Conservation (phyloP, 2,797 vertebrate genomes). For the Tauraco hartlaubi region DNA sequence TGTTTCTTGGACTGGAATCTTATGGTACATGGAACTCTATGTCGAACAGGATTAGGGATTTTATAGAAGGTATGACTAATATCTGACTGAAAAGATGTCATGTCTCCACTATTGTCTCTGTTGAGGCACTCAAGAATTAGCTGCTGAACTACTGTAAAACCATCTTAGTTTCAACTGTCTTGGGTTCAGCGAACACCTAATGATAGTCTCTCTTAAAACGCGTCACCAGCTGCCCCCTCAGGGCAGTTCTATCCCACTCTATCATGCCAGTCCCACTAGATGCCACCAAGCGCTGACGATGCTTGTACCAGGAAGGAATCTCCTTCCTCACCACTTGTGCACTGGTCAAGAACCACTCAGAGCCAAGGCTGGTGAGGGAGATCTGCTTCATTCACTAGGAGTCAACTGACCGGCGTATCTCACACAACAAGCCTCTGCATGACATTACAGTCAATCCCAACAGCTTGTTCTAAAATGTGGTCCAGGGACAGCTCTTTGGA, state of each 20-base stretch:
- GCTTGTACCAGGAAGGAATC: neutral
- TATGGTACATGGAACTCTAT: neutral
- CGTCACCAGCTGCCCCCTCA: neutral
- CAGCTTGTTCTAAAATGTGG: neutral
- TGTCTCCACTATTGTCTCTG: neutral
- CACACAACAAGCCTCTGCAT: neutral
- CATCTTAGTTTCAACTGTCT: neutral
- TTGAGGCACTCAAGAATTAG: neutral
- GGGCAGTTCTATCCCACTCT: neutral
- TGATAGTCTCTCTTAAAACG: neutral
- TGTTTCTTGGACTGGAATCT: neutral
- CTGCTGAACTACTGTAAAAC: neutral
- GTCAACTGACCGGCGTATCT: neutral
- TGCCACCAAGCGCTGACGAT: fast-evolving
- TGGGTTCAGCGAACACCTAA: neutral
- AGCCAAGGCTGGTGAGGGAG: neutral
- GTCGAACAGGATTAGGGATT: neutral
- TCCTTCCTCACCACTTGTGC: neutral
- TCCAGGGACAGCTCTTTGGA: constrained; percentile 15
- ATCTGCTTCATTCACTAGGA: neutral
- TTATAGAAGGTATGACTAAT: neutral
- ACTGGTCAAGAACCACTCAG: neutral
- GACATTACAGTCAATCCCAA: neutral
- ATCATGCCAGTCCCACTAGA: neutral
- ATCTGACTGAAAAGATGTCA: neutral